Evolutionary conservation across 2,888 invertebrate species (phyloP).

Genomic region (Selenia dentaria): DNA sequence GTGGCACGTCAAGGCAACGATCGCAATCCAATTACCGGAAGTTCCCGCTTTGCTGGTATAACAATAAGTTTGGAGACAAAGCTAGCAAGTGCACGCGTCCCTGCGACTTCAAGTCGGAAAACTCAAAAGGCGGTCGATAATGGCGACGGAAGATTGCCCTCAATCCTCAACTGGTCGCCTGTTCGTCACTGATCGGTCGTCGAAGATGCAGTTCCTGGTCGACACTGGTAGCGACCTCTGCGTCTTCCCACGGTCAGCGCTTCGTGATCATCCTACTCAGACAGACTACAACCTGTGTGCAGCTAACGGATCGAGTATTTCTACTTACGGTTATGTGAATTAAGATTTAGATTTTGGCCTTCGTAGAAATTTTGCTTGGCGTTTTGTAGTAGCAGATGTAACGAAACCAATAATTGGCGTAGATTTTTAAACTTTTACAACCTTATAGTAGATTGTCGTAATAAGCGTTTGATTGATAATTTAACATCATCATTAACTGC

Average conservation of each 20-base stretch:
- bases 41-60: slow-evolving; percentile 15
- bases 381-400: slow-evolving; percentile 39
- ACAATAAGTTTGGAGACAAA: slow-evolving; percentile 3
- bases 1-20: neutral
- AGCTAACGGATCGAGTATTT: too few species aligned
- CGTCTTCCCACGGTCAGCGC: slow-evolving; percentile 16
- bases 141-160: slow-evolving; percentile 19
- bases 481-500: slow-evolving; percentile 12
- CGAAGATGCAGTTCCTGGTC: slow-evolving; percentile 26
- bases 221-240: slow-evolving; percentile 35
- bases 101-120: slow-evolving; percentile 18
- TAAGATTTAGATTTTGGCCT: too few species aligned
- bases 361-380: too few species aligned
- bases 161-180: slow-evolving; percentile 17
- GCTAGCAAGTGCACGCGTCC: slow-evolving; percentile 9
- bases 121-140: slow-evolving; percentile 12
- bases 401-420: slow-evolving; percentile 40
- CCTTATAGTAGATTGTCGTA: slow-evolving; percentile 16
- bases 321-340: too few species aligned
- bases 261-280: slow-evolving; percentile 18
- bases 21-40: slow-evolving; percentile 11
- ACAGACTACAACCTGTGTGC: slow-evolving; percentile 27
- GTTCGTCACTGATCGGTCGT: slow-evolving; percentile 11
- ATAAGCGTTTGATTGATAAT: slow-evolving; percentile 19
- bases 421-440: slow-evolving; percentile 32